Conservation (phyloP, 1,140 invertebrate species). For the Heterodera carotae region DNA sequence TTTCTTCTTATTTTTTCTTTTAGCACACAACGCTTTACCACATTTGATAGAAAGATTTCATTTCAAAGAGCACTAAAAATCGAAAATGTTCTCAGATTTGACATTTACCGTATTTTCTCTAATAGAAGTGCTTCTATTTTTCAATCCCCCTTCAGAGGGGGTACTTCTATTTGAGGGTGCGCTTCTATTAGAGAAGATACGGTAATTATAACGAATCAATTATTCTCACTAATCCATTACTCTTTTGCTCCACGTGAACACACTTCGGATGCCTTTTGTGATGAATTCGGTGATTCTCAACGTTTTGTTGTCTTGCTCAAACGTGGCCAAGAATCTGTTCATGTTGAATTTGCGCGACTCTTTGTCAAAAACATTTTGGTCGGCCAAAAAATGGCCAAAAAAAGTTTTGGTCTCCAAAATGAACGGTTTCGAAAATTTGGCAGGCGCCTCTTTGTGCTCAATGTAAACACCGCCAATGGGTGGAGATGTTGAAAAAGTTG, state of each 20-base stretch:
- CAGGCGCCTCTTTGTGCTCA: not conserved
- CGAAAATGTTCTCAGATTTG: not conserved
- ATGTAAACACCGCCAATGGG: not conserved
- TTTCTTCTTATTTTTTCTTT: too few species aligned
- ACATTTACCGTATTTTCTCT: not conserved
- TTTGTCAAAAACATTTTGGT: not conserved
- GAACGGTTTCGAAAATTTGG: not conserved
- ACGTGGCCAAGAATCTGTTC: not conserved
- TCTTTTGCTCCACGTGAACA: not conserved
- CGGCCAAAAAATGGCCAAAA: not conserved
- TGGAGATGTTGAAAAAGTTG: too few species aligned
- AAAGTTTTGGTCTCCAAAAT: not conserved
- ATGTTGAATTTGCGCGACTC: not conserved
- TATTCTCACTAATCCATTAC: not conserved
- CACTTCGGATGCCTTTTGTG: not conserved
- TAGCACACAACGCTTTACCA: too few species aligned
- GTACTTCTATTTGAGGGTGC: not conserved
- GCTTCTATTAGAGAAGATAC: too few species aligned
- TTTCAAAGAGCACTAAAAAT: not conserved
- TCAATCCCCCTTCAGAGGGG: not conserved
- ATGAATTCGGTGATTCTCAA: not conserved
- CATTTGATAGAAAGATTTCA: too few species aligned
- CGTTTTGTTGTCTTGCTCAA: not conserved
- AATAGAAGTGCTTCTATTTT: not conserved
- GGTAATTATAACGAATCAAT: not conserved